Evolutionary conservation across 2,888 invertebrate genomes (phyloP).

Genomic region (Lepidocyrtinus sp.): DNA sequence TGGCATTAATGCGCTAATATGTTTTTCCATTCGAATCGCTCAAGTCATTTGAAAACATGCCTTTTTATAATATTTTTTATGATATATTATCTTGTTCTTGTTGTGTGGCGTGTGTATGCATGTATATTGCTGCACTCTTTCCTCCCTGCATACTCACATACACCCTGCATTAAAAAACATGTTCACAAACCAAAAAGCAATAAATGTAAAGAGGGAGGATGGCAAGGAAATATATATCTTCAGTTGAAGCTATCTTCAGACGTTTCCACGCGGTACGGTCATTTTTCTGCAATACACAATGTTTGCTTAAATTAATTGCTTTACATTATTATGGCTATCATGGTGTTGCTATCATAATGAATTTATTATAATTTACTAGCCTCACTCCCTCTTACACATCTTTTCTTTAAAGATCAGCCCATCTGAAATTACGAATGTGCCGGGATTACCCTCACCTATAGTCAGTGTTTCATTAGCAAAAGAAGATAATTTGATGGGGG

Average conservation of each 20-base stretch:
- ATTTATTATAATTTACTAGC: conserved; percentile 42
- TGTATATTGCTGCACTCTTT: background rate
- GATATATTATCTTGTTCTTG: conserved; percentile 55
- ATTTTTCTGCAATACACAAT: background rate
- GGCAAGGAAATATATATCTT: conserved; percentile 12
- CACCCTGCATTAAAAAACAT: too few relatives aligned
- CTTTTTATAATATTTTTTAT: conserved; percentile 52
- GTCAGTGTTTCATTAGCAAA: too few relatives aligned
- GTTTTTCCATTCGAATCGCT: conserved; percentile 46
- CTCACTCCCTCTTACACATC: background rate
- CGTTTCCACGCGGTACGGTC: conserved; percentile 1
- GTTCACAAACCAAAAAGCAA: conserved; percentile 4
- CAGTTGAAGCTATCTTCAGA: too few relatives aligned
- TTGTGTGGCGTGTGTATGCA: conserved; percentile 28
- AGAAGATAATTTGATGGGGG: too few relatives aligned
- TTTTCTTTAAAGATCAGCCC: too few relatives aligned
- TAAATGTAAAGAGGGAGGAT: background rate
- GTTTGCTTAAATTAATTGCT: conserved; percentile 61
- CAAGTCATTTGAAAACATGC: conserved; percentile 51
- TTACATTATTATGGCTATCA: conserved; percentile 56
- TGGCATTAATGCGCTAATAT: background rate
- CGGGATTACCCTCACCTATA: too few relatives aligned
- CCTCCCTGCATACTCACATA: too few relatives aligned
- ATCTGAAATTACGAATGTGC: too few relatives aligned
- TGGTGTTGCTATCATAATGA: conserved; percentile 48